Percentiles rank a stretch among this genome's conserved stretches.
phyloP scores from a whole-genome alignment of 2,888 invertebrate species.

The Ectobius pallidus region DNA sequence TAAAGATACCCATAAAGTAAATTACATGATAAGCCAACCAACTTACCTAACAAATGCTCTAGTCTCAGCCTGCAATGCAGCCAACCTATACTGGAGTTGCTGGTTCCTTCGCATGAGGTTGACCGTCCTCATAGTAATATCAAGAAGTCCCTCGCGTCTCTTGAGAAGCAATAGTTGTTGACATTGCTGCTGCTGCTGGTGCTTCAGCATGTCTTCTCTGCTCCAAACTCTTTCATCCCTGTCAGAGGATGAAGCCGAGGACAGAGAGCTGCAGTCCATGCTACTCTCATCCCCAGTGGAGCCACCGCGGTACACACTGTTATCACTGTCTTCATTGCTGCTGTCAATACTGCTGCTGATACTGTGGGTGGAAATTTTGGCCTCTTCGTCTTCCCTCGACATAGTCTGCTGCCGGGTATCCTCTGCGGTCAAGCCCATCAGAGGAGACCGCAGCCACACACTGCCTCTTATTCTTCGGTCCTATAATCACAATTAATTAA shows the following conservation, averaged over 20 bases:
- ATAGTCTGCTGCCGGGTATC: conserved; percentile 25
- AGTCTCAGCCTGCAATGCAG: conserved; percentile 66
- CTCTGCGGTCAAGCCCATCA: conserved; percentile 30
- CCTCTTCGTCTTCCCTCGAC: conserved; percentile 15
- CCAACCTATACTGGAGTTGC: conserved; percentile 64
- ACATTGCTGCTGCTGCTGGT: conserved; percentile 28
- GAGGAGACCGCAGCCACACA: conserved; percentile 24
- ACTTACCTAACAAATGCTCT: conserved; percentile 59
- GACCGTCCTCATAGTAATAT: conserved; percentile 68
- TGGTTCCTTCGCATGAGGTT: conserved; percentile 67
- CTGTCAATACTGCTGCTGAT: conserved; percentile 10
- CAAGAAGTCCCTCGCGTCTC: conserved; percentile 59
- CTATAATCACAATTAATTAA: too few relatives aligned
- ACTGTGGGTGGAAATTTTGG: conserved; percentile 21
- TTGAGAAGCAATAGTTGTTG: conserved; percentile 34
- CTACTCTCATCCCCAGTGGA: too few relatives aligned
- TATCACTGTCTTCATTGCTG: neutral
- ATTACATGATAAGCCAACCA: too few relatives aligned
- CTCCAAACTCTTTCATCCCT: conserved; percentile 44
- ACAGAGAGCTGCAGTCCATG: neutral
- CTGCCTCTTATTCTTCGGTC: conserved; percentile 14
- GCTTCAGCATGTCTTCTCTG: conserved; percentile 49
- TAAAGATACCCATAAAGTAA: too few relatives aligned
- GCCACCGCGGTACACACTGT: neutral
- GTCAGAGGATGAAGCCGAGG: neutral